Evolutionary conservation across 2,797 vertebrate species (phyloP), one percentile per base, ranked within the genome.

Genomic region (Cichlasoma orientale): DNA sequence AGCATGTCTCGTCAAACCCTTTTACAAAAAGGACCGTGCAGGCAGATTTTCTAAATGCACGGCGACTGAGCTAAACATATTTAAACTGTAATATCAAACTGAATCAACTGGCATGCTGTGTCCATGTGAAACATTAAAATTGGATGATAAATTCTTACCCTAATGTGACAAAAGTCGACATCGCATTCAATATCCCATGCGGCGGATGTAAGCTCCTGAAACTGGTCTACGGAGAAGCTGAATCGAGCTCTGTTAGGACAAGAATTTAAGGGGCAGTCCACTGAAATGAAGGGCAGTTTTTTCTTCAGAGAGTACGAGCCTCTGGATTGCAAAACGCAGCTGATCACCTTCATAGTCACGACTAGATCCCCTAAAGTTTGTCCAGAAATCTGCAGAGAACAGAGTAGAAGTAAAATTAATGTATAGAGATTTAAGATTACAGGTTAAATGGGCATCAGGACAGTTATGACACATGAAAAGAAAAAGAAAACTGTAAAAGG

Each of bases 121-220:
- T 59, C 25, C 21, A 33, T 57, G 27, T 23, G 8, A 41, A 14
- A 7, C 14, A 56, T 12, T 4, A 36, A 63, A 71, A 63, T 6
- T 4, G 18, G 2, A 3, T 52, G 10, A 69, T 53, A 2, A 53
- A 23, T 19, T 61, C 74, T 10, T 88, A 90, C 93, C 83, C 86
- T 56, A 10, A 3, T 72, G 80, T 54, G 2, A 82, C 95, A 96
- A 5, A 94, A 31, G 55, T 87, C 61, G 53, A 95, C 66, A 0
- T 79, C 61, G 74, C 96, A 96, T 74, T 93, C 93, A 33, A 96
- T 86, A 27, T 94, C 93, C 95, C 95, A 96, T 6, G 66, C 92
- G 89, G 90, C 90, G 81, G 93, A 87, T 1, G 90, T 87, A 36
- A 89, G 82, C 74, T 95, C 93, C 36, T 92, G 93, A 16, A 95